A percentile compares a stretch with the other conserved stretches of the same genome.
Conservation (phyloP, 2,113 vertebrate species). For the Perccottus glenii region DNA sequence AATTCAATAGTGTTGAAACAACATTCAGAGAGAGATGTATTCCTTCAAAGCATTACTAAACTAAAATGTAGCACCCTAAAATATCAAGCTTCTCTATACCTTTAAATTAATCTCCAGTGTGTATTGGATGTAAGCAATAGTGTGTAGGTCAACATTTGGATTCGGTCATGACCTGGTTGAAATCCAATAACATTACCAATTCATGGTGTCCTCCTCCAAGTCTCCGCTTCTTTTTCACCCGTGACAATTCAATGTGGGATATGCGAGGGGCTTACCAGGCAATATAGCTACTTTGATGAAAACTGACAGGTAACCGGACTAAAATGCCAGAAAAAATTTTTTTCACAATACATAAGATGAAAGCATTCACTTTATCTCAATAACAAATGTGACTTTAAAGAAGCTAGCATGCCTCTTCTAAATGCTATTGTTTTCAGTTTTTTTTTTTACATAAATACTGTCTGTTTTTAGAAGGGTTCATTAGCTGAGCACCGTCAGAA, state of each 20-base stretch:
- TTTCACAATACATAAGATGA: slow-evolving; percentile 12
- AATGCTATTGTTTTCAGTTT: slow-evolving; percentile 8
- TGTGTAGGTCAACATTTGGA: slow-evolving; percentile 74
- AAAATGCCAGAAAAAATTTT: slow-evolving; percentile 29
- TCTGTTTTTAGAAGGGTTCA: slow-evolving; percentile 32
- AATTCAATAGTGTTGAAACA: too few species aligned
- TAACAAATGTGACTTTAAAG: slow-evolving; percentile 5
- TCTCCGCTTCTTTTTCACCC: slow-evolving; percentile 58
- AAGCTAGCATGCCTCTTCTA: background rate
- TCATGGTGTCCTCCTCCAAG: slow-evolving; percentile 59
- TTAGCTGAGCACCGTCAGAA: slow-evolving; percentile 31
- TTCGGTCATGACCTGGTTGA: slow-evolving; percentile 69
- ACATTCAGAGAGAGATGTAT: too few species aligned
- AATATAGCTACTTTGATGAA: slow-evolving; percentile 64
- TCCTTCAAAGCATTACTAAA: background rate
- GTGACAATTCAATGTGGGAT: slow-evolving; percentile 60
- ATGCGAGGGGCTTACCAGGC: slow-evolving; percentile 64
- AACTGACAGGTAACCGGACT: slow-evolving; percentile 52
- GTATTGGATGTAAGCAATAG: slow-evolving; percentile 53
- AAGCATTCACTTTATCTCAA: slow-evolving; percentile 1
- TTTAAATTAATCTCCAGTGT: slow-evolving; percentile 37
- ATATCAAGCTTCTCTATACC: slow-evolving; percentile 29
- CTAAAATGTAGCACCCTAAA: slow-evolving; percentile 28
- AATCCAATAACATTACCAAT: slow-evolving; percentile 76
- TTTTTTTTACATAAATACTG: slow-evolving; percentile 22